Evolutionary conservation across 2,113 vertebrate species (phyloP).

Genomic region (Clarias batrachus): DNA sequence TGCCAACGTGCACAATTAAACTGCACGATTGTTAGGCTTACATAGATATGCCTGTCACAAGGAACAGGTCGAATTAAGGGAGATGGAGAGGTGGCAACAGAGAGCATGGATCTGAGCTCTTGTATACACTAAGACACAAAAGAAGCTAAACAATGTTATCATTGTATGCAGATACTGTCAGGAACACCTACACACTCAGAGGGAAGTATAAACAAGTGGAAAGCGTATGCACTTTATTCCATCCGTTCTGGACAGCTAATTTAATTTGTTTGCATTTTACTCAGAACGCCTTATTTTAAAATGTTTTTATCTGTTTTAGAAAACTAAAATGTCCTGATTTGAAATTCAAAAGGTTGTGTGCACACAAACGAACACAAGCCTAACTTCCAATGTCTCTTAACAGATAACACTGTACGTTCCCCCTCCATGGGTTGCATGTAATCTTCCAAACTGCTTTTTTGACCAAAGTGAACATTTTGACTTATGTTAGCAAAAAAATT

Average conservation of each 20-base stretch:
- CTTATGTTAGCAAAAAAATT: background rate
- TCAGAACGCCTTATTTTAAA: background rate
- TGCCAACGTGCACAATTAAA: constrained; percentile 41
- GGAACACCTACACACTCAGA: background rate
- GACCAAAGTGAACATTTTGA: background rate
- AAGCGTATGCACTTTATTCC: background rate
- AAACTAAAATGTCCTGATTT: background rate
- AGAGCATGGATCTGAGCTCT: background rate
- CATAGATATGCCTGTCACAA: constrained; percentile 32
- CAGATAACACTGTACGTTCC: background rate
- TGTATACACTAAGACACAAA: constrained; percentile 2
- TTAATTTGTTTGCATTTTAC: background rate
- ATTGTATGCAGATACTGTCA: constrained; percentile 9
- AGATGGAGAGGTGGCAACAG: constrained; percentile 23
- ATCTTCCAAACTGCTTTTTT: background rate
- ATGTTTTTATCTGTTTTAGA: background rate
- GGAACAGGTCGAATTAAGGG: constrained; percentile 10
- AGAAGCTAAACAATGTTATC: constrained; percentile 29
- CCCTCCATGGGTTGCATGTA: background rate
- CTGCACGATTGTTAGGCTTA: constrained; percentile 29
- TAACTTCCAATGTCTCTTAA: background rate
- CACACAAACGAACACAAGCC: background rate
- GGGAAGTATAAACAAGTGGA: background rate
- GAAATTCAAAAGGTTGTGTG: background rate
- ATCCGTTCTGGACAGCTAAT: background rate